Evolutionary conservation across 92 coral and sea anemone genomes (phyloP).

Genomic region (Pocillopora meandrina): DNA sequence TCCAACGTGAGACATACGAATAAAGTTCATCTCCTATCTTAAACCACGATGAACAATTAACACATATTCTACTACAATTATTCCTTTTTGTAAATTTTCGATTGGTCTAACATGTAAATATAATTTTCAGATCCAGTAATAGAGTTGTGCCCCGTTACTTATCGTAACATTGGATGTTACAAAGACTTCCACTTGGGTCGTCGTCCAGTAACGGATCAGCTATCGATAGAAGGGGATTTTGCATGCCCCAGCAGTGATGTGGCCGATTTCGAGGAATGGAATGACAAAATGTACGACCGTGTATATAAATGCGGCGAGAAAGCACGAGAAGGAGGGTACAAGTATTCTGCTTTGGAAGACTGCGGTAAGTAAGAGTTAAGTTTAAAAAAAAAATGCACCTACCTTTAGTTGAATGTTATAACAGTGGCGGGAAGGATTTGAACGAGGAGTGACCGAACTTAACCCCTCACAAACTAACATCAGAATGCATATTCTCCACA

Average conservation of each 20-base stretch:
- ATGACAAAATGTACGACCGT: background rate
- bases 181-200: background rate
- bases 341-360: background rate
- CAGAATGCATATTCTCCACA: no score
- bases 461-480: no score
- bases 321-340: background rate
- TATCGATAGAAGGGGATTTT: background rate
- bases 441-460: no score
- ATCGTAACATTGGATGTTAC: conserved; percentile 1
- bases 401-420: no score
- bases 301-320: background rate
- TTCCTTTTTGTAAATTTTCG: no score
- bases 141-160: background rate
- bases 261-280: background rate
- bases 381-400: no score
- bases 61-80: no score
- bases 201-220: background rate
- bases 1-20: no score
- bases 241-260: background rate
- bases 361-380: background rate
- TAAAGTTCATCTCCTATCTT: no score
- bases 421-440: no score
- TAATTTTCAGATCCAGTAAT: background rate
- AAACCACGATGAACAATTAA: no score
- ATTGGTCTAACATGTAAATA: no score